Base-by-base conservation (phyloP, 2,888 invertebrate species). In the Geotrupes spiniger region DNA sequence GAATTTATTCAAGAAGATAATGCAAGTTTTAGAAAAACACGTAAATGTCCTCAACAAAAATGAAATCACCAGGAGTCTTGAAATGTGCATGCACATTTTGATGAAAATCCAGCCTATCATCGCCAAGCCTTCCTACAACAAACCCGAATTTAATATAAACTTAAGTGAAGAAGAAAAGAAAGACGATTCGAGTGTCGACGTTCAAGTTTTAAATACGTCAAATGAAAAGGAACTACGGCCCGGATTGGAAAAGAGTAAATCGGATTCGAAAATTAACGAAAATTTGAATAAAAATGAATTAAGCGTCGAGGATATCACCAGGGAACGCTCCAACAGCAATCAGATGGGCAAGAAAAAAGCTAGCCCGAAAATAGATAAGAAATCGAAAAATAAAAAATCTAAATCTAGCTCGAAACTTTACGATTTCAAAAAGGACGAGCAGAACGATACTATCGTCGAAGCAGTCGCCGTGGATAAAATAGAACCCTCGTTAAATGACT, bases 31-130 rank as follows among this genome's bases (percentile, higher is more conserved):
- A 29, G 81, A 80, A 1, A 66, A 75, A 2, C 78, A 83, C 63
- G 78, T 84, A 49, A 70, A 73, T 28, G 60, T 69, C 10, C 67
- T 85, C 5, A 75, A 77, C 33, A 76, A 81, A n/a, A 68, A 74
- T 26, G 87, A 89, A 64, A 76, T 88, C 3, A 79, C 79, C 0
- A 76, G 78, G 39, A 81, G 83, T 52, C 75, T 90, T 6, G 77
- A 78, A 51, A 75, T 89, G 2, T 86, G 87, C 63, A 81, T 82
- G 51, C 87, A 86, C 71, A 83, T 90, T 57, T 75, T 89, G 10
- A 81, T 83, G 0, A 82, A 85, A 66, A 86, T 89, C 9, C 87
- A 87, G 66, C 88, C 88, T 0, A 76, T 80, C 53, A 76, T 79
- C 14, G 71, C 76, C 65, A 66, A 58, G 31, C 33, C 39, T 8